Base-by-base conservation (phyloP, 2,113 vertebrate species). In the Salvelinus namaycush region DNA sequence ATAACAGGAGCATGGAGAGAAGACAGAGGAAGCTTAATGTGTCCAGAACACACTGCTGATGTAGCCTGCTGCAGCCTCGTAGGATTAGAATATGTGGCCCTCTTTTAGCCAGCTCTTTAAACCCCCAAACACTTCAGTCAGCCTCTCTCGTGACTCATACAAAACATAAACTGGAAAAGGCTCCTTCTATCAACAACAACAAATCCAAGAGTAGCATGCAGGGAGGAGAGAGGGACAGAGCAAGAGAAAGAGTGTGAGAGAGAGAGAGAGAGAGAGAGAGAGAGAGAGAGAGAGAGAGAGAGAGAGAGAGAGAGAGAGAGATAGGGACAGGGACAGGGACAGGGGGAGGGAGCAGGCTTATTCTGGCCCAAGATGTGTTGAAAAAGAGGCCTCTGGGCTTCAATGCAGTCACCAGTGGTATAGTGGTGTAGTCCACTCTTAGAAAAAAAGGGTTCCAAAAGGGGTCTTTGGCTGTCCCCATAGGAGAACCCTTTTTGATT, bases 101-200 rank as follows among this genome's bases (percentile, higher is more conserved):
- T 57, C 54, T 11, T 44, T 44, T 44, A 44, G 8, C 39, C 39
- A 44, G 39, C 39, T 44, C 16, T 57, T 57, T 57, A 57, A 20
- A 20, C 16, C 54, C 18, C 54, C 54, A 44, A 44, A 20, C 62
- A 11, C 62, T 39, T 66, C 71, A 20, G 24, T 57, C 2, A 11
- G 72, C 62, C 66, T 69, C 49, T 48, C 39, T 12, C 39, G 27
- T 84, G 60, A n/a, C 1, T 64, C 20, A 24, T 1, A 64, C 62
- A 20, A 64, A 57, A 57, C 18, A 20, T 11, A 20, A 16, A 57
- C 13, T 14, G 18, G 54, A 57, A 57, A 57, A 57, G 54, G 54
- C 54, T 57, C 54, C 54, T 57, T 57, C 54, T 18, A 57, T 4
- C 54, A 64, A 26, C 62, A 64, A 26, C 62, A 64, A 5, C 62